Evolutionary conservation across 2,888 invertebrate genomes (phyloP), one percentile per base, ranked within the genome.

Genomic region (Drosophila suboccidentalis): DNA sequence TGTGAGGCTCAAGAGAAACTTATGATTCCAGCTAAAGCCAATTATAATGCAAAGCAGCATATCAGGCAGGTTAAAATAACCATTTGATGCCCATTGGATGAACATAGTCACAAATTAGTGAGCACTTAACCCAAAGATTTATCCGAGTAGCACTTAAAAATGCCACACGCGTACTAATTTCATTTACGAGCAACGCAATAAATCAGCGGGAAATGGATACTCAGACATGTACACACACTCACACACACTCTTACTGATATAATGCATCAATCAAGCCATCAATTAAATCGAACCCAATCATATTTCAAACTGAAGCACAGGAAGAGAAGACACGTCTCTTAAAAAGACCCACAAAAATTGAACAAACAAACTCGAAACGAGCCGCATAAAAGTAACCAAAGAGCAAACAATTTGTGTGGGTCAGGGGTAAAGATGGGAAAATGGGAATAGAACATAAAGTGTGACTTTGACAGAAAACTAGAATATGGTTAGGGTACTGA

Each of bases 191-290:
- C 17, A 22, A 19, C 44, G 19, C 60, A 59, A 80, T 80, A 82
- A 80, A 82, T 80, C 80, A 80, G 51, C 54, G 19, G 41, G 26
- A 68, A 77, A 64, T 74, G 73, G 65, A 66, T 63, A 66, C 65
- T 64, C 57, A 63, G 26, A 32, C 44, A n/a, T n/a, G n/a, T n/a
- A n/a, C n/a, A n/a, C n/a, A n/a, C n/a, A n/a, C n/a, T n/a, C n/a
- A 55, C 22, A 50, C 43, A 61, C 0, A 22, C 44, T n/a, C 22
- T 22, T n/a, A 44, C 44, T 41, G 1, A 11, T 51, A 49, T 51
- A 71, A 75, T 70, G 61, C 75, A 78, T 80, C 82, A 82, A 80
- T 80, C 82, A 78, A 78, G 69, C 54, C 78, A 80, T 82, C 82
- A 80, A 80, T 80, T 80, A 82, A 82, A 80, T 78, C 46, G 76